Evolutionary conservation across 2,113 vertebrate species (phyloP).

Genomic region (Siphamia tubifer): DNA sequence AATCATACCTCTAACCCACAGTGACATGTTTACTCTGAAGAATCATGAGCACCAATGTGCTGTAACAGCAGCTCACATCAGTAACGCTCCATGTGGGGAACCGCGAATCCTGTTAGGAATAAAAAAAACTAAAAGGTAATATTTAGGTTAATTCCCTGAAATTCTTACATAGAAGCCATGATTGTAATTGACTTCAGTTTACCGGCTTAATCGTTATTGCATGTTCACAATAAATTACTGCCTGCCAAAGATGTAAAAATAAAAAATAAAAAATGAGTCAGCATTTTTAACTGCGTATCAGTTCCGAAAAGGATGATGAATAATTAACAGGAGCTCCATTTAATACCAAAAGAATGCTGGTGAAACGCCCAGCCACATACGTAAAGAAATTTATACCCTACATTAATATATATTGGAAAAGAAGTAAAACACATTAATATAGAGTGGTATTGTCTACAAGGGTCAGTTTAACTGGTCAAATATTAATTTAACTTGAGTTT

Average conservation of each 20-base stretch:
- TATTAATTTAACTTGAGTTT: slow-evolving; percentile 41
- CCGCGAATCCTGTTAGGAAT: not conserved
- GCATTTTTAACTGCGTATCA: slow-evolving; percentile 48
- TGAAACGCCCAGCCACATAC: slow-evolving; percentile 54
- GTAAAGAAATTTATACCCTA: slow-evolving; percentile 56
- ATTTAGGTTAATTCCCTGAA: slow-evolving; percentile 2
- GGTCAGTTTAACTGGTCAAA: slow-evolving; percentile 64
- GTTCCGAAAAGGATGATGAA: slow-evolving; percentile 57
- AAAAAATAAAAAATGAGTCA: slow-evolving; percentile 25
- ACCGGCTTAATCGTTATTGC: not conserved
- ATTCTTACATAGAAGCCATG: not conserved
- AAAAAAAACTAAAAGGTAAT: not conserved
- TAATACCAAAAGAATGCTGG: slow-evolving; percentile 55
- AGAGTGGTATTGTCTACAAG: slow-evolving; percentile 66
- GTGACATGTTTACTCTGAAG: slow-evolving; percentile 54
- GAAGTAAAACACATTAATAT: slow-evolving; percentile 74
- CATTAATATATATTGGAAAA: slow-evolving; percentile 78
- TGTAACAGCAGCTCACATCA: not conserved
- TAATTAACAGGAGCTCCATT: slow-evolving; percentile 65
- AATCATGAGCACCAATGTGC: slow-evolving; percentile 7
- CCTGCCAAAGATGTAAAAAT: slow-evolving; percentile 1
- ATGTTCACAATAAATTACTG: not conserved
- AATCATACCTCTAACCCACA: slow-evolving; percentile 28
- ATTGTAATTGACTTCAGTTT: slow-evolving; percentile 5
- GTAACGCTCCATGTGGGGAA: slow-evolving; percentile 17